Conservation (phyloP, 2,113 vertebrate species). For the Benitochromis conjunctus region DNA sequence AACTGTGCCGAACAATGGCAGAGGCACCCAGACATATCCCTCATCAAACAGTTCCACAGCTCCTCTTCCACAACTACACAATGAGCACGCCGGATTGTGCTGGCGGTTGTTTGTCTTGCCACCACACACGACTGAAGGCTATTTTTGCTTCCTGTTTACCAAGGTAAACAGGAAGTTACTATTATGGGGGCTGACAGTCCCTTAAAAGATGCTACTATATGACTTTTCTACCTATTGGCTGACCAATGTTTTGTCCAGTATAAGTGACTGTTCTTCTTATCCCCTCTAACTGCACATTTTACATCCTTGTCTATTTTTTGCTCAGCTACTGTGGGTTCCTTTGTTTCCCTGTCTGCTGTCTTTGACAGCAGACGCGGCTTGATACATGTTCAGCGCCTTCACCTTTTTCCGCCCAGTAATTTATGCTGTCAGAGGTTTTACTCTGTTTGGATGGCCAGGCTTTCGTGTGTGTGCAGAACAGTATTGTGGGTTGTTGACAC, state of each 20-base stretch:
- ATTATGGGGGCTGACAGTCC: constrained; percentile 25
- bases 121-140: constrained; percentile 4
- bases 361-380: constrained; percentile 54
- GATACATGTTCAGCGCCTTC: constrained; percentile 49
- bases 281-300: not conserved
- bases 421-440: constrained; percentile 62
- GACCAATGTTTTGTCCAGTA: constrained; percentile 1
- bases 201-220: not conserved
- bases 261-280: not conserved
- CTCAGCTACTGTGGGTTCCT: not conserved
- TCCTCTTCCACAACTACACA: constrained; percentile 38
- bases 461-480: constrained; percentile 34
- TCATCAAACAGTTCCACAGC: constrained; percentile 38
- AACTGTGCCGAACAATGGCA: constrained; percentile 44
- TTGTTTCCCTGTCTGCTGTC: constrained; percentile 31
- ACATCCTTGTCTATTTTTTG: not conserved
- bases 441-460: constrained; percentile 37
- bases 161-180: not conserved
- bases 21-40: constrained; percentile 36
- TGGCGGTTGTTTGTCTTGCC: constrained; percentile 18
- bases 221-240: not conserved
- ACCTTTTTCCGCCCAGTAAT: constrained; percentile 55
- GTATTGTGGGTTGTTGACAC: constrained; percentile 51
- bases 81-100: constrained; percentile 29
- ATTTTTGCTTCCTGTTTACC: constrained; percentile 40